Evolutionary conservation across 2,797 vertebrate species (phyloP), one percentile per base, ranked within the genome.

Genomic region (Phrynocephalus vlangalii): DNA sequence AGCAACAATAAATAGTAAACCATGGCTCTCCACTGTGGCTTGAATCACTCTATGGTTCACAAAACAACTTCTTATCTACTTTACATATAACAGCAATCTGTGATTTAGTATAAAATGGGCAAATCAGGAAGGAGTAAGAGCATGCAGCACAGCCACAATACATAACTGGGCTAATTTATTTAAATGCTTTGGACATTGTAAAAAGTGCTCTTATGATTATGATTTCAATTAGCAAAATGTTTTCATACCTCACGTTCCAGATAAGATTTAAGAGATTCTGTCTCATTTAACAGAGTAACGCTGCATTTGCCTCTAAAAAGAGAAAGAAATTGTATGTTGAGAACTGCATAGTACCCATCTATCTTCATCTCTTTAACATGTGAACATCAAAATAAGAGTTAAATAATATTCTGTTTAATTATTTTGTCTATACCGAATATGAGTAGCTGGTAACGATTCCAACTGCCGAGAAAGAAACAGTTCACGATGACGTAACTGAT

Each of bases 271-370:
- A 99, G 97, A 1, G 99, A 98, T 96, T 99, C 99, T 0, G 99
- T 99, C 96, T 99, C 99, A 66, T 99, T 99, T 94, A 99, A 97
- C 94, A 99, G 96, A 2, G 99, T 99, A 94, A 99, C 99, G 1
- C 98, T 99, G 97, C 99, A 99, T 95, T 99, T 99, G 86, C 99
- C 99, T 96, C 99, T 99, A 93, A 89, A 96, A 96, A 86, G 89
- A 89, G 92, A 33, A 86, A 5, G 1, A 18, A 1, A 90, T 3
- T 9, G 87, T 79, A 90, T 68, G 91, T 87, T 82, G 92, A 91
- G 67, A 67, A 38, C 30, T 30, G 13, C 28, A 71, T 15, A 71
- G 44, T 16, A 16, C 4, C 24, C 5, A 72, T 18, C n/a, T 5
- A 63, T 85, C 83, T 66, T 5, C 44, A 8, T 75, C 6, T 38